Evolutionary conservation across 2,888 invertebrate genomes (phyloP).

Genomic region (Yponomeuta evonymella): DNA sequence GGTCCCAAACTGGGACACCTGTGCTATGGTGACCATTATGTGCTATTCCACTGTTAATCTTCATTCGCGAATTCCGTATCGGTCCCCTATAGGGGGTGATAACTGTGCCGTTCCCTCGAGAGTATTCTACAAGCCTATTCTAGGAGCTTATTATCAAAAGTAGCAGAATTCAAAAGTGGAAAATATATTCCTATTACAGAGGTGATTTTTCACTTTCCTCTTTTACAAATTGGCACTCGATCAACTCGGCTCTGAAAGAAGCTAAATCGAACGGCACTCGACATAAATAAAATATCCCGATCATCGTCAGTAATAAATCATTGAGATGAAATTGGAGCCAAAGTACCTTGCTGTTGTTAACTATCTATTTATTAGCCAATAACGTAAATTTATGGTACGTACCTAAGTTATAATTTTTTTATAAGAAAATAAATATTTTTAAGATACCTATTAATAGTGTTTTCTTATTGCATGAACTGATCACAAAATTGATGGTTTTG

Average conservation of each 20-base stretch:
- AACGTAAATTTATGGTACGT: not conserved
- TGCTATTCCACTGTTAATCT: not conserved
- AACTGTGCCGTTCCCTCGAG: not conserved
- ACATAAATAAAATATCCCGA: not conserved
- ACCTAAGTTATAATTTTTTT: constrained; percentile 20
- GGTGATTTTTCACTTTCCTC: not conserved
- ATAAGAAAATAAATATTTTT: constrained; percentile 16
- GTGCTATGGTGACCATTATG: no score
- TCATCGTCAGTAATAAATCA: not conserved
- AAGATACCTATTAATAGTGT: not conserved
- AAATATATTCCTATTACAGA: not conserved
- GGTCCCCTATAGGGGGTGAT: not conserved
- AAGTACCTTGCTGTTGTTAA: not conserved
- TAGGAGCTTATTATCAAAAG: not conserved
- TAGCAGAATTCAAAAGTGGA: not conserved
- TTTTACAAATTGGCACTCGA: not conserved
- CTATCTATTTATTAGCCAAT: not conserved
- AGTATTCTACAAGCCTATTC: not conserved
- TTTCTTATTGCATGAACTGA: not conserved
- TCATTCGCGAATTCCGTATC: not conserved
- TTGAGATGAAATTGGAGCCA: not conserved
- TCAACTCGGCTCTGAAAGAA: not conserved
- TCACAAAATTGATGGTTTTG: no score
- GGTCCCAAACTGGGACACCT: no score
- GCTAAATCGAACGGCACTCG: not conserved